These are phyloP conservation scores for Asbolus verrucosus DNA, from an alignment of 1,140 invertebrate species.

Conservation along the genomic window DNA sequence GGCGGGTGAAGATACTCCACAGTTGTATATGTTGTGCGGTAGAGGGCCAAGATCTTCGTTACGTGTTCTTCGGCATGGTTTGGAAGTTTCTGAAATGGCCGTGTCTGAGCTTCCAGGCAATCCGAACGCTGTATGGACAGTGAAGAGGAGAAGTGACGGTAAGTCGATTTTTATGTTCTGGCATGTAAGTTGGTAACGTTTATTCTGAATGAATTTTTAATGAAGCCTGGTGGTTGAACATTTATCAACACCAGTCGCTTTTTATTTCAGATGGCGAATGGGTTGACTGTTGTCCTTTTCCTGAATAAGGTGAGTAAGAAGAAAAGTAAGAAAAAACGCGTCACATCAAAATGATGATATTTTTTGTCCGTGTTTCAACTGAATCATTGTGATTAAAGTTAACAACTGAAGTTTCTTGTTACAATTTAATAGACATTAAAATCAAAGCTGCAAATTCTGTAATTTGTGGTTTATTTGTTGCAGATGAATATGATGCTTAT, in stretches of 20 bases:
- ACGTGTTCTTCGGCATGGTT: conserved; percentile 93
- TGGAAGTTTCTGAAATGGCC: conserved; percentile 99
- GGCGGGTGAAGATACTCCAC: conserved; percentile 98
- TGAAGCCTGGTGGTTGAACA: conserved; percentile 59
- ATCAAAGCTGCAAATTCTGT: background rate
- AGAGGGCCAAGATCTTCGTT: conserved; percentile 93
- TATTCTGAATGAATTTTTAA: conserved; percentile 47
- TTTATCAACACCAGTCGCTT: conserved; percentile 61
- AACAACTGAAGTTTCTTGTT: conserved; percentile 48
- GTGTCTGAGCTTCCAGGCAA: conserved; percentile 99
- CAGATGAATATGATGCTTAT: conserved; percentile 99
- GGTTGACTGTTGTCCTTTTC: background rate
- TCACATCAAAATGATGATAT: conserved; percentile 56
- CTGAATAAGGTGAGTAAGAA: conserved; percentile 29
- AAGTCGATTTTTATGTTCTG: conserved; percentile 64
- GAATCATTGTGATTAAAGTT: conserved; percentile 60
- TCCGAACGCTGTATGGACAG: conserved; percentile 99
- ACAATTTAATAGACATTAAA: conserved; percentile 32
- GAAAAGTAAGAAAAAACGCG: background rate
- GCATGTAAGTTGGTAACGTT: conserved; percentile 2
- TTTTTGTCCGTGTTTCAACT: conserved; percentile 63
- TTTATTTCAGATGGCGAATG: conserved; percentile 58
- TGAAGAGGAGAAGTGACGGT: conserved; percentile 96
- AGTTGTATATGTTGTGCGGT: conserved; percentile 96
- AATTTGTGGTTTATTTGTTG: conserved; percentile 54